Conservation (phyloP, 1,140 invertebrate species). For the Adelges cooleyi region DNA sequence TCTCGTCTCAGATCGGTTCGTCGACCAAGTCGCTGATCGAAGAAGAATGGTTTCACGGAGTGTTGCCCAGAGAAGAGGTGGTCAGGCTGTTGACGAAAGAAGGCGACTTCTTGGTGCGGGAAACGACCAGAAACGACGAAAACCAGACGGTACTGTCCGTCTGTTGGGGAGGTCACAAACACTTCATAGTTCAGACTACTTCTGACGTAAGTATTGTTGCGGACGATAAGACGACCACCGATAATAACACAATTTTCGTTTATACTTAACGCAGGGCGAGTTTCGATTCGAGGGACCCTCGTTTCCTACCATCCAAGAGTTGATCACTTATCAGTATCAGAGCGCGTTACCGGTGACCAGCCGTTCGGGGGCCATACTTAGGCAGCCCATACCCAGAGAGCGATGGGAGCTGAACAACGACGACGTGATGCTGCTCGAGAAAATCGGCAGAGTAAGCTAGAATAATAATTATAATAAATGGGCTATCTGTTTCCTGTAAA, state of each 20-base stretch:
- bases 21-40: constrained; percentile 50
- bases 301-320: constrained; percentile 81
- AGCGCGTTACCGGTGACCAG: constrained; percentile 77
- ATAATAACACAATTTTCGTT: no score
- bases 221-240: neutral
- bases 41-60: constrained; percentile 96
- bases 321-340: constrained; percentile 76
- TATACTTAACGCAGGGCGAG: constrained; percentile 52
- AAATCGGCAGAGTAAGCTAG: constrained; percentile 87
- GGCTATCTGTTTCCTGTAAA: neutral
- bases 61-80: constrained; percentile 89
- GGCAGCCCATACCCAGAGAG: constrained; percentile 77
- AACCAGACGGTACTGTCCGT: constrained; percentile 89
- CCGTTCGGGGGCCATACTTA: constrained; percentile 78
- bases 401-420: constrained; percentile 94
- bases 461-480: no score
- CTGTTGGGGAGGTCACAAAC: constrained; percentile 81
- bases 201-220: constrained; percentile 51
- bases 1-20: constrained; percentile 31
- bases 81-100: constrained; percentile 75
- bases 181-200: constrained; percentile 94
- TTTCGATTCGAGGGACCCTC: constrained; percentile 88
- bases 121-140: constrained; percentile 86
- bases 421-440: constrained; percentile 81
- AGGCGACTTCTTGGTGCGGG: constrained; percentile 88